Conservation (phyloP, 2,888 invertebrate genomes). For the Alviniconcha strummeri region DNA sequence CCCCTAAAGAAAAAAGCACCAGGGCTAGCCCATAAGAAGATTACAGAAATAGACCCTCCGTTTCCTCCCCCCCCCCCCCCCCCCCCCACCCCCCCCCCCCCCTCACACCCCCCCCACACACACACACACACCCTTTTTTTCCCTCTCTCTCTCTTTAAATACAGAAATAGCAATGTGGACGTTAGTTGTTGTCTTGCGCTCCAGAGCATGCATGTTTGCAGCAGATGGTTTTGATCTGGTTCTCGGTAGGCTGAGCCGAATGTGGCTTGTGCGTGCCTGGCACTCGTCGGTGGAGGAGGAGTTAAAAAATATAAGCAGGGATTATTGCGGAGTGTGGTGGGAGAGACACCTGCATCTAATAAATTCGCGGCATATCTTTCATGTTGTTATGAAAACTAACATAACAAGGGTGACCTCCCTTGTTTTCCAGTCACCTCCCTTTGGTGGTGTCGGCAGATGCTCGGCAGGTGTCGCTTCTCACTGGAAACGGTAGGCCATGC, state of each 20-base stretch:
- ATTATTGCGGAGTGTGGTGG: not conserved
- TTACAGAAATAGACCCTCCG: no score
- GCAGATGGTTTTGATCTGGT: no score
- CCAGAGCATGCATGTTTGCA: no score
- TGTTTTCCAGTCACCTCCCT: conserved; percentile 19
- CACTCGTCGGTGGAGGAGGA: no score
- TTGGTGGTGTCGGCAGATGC: conserved; percentile 10
- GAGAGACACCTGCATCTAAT: not conserved
- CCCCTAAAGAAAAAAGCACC: no score
- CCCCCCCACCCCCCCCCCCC: not conserved
- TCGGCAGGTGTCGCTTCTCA: conserved; percentile 20
- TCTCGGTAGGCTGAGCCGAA: no score
- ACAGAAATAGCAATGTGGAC: no score
- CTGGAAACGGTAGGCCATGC: no score
- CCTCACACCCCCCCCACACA: not conserved
- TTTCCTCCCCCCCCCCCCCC: not conserved
- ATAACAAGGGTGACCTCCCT: conserved; percentile 22
- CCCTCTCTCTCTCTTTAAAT: not conserved
- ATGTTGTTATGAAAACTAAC: conserved; percentile 21
- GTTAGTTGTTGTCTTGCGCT: no score
- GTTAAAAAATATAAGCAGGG: not conserved
- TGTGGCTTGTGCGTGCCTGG: no score
- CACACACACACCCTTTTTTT: no score
- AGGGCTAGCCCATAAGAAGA: no score
- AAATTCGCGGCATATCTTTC: conserved; percentile 8